Percentiles rank a stretch among this genome's conserved stretches.
phyloP scores from a whole-genome alignment of 37 sponge, comb jelly and placozoan species.

The Trichoplax adhaerens region DNA sequence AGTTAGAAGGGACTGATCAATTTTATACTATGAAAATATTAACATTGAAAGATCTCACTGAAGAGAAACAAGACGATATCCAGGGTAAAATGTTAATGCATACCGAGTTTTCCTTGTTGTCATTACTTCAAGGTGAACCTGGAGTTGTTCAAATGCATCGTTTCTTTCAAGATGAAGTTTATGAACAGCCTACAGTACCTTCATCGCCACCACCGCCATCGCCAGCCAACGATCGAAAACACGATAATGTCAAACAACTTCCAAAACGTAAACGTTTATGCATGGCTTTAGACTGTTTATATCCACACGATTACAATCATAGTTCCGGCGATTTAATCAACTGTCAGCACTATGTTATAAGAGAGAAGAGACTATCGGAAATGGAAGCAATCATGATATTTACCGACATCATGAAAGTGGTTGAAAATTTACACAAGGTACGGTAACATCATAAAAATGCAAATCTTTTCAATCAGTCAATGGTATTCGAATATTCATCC shows the following conservation, averaged over 20 bases:
- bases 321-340: conserved; percentile 19
- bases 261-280: conserved; percentile 16
- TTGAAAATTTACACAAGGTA: conserved; percentile 42
- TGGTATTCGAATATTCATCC: too few species aligned
- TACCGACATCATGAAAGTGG: conserved; percentile 14
- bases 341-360: conserved; percentile 59
- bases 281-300: conserved; percentile 48
- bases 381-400: conserved; percentile 42
- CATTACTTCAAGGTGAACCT: conserved; percentile 32
- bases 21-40: conserved; percentile 40
- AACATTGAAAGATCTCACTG: not conserved
- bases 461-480: too few species aligned
- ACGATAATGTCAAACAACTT: not conserved
- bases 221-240: not conserved
- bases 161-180: conserved; percentile 19
- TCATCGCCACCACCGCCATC: too few species aligned
- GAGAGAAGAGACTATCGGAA: conserved; percentile 36
- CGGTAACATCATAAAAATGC: too few species aligned
- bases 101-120: conserved; percentile 47
- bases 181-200: not conserved
- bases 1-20: conserved; percentile 25
- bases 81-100: conserved; percentile 55
- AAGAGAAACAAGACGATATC: conserved; percentile 1
- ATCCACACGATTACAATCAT: conserved; percentile 7
- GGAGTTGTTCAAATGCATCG: conserved; percentile 54